Conservation (phyloP, 2,888 invertebrate genomes). For the Sminthurides aquaticus region DNA sequence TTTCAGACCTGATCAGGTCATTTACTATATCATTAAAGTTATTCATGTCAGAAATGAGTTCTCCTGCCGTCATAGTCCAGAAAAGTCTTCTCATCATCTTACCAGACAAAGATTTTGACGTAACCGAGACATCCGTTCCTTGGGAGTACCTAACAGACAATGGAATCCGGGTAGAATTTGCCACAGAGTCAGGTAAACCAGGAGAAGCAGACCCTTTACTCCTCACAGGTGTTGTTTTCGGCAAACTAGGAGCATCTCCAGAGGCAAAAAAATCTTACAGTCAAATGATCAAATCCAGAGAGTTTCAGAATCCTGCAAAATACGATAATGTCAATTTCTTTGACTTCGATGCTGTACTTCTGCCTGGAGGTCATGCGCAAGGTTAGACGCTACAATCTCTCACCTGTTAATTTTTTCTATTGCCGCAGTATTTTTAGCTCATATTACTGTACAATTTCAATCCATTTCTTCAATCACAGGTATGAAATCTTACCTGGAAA, state of each 20-base stretch:
- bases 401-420: neutral
- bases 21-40: too few species aligned
- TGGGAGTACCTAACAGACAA: slow-evolving; percentile 31
- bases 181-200: slow-evolving; percentile 29
- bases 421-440: too few species aligned
- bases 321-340: slow-evolving; percentile 30
- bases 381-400: slow-evolving; percentile 19
- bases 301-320: slow-evolving; percentile 30
- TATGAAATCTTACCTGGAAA: slow-evolving; percentile 37
- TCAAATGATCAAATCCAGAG: slow-evolving; percentile 29
- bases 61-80: too few species aligned
- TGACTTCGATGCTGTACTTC: slow-evolving; percentile 31
- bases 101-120: slow-evolving; percentile 37
- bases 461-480: slow-evolving; percentile 25
- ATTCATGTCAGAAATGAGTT: too few species aligned
- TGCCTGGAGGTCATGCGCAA: slow-evolving; percentile 41
- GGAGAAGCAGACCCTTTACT: slow-evolving; percentile 36
- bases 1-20: too few species aligned
- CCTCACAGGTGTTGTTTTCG: slow-evolving; percentile 34
- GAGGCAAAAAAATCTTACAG: slow-evolving; percentile 34
- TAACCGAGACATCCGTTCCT: slow-evolving; percentile 35
- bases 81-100: slow-evolving; percentile 30
- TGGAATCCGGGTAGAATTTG: slow-evolving; percentile 29
- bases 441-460: slow-evolving; percentile 2
- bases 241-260: slow-evolving; percentile 33